Base-by-base conservation (phyloP, 1,140 invertebrate genomes). In the Apis laboriosa region DNA sequence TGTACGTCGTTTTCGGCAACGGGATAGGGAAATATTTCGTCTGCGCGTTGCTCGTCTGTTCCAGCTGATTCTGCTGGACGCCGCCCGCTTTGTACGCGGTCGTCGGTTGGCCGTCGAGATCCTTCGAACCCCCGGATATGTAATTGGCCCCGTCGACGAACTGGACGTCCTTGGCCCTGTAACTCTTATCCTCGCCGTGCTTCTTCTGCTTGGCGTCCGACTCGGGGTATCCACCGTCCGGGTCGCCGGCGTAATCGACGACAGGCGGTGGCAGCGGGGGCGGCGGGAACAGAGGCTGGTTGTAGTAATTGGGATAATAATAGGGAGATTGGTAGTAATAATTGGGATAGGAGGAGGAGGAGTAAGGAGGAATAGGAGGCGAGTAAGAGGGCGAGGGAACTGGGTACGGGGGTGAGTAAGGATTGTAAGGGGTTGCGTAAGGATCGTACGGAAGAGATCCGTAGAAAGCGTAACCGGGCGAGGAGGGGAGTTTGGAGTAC, bases 71-170 rank as follows among this genome's bases (percentile, higher is more conserved):
- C 51, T 34, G 34, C 34, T 91, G 90, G 0, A 80, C 43, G 53
- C 56, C 90, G 12, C 87, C 86, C 5, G 79, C 15, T 77, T 92
- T 92, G 72, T 93, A 91, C 1, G 88, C 89, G 28, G 84, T 92
- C 0, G 92, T 92, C 0, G 92, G 88, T 21, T 93, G 92, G 7
- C 83, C 81, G 15, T 93, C 92, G 15, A 93, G 80, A 73, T 94
- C 93, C 19, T 90, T 92, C 0, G 86, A 68, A n/a, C 70, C 90
- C 0, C 82, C 84, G 1, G 92, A 90, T n/a, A 94, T 85, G 53
- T 90, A 93, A 60, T 94, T 94, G 9, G 53, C 88, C 0, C 90
- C 92, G 55, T 94, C 93, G 9, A 92, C 81, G 63, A 90, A 93
- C 17, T 92, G 1, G 34, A 2, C 43, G 0, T 77, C 56, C 34